These are phyloP conservation scores for Odontocolon sp. DNA, from an alignment of 2,888 invertebrate species.

Conservation along the genomic window DNA sequence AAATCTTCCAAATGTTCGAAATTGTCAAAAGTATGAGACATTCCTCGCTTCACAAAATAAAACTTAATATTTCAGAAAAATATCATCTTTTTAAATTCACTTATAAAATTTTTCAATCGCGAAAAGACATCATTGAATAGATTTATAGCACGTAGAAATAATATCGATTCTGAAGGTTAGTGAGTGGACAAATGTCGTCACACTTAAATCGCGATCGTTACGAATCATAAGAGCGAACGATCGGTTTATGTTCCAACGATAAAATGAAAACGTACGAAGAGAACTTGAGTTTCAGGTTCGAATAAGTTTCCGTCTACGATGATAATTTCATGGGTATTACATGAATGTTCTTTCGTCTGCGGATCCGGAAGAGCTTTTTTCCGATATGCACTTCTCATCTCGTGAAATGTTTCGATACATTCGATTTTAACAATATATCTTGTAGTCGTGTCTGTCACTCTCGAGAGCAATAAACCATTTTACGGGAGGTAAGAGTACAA, in stretches of 20 bases:
- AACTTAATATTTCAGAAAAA: too few relatives aligned
- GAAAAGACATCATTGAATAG: neutral
- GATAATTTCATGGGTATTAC: slow-evolving; percentile 35
- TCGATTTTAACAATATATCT: slow-evolving; percentile 21
- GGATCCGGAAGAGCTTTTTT: neutral
- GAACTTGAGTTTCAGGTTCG: neutral
- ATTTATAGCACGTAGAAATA: neutral
- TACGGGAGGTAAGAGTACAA: slow-evolving; percentile 27
- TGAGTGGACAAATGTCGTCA: neutral
- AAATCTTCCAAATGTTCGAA: too few relatives aligned
- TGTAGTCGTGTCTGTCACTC: neutral
- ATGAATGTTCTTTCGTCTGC: slow-evolving; percentile 32
- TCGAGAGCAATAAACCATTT: slow-evolving; percentile 46
- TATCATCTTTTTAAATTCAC: too few relatives aligned
- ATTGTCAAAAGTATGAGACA: too few relatives aligned
- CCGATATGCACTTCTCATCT: slow-evolving; percentile 8
- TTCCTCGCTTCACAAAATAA: too few relatives aligned
- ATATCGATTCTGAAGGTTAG: neutral
- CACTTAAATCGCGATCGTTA: slow-evolving; percentile 26
- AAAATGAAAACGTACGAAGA: slow-evolving; percentile 44
- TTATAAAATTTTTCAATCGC: too few relatives aligned
- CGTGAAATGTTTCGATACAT: slow-evolving; percentile 23
- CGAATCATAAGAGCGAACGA: neutral
- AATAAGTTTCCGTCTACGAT: slow-evolving; percentile 21
- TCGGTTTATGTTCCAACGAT: slow-evolving; percentile 23